phyloP scores from a whole-genome alignment of 2,113 vertebrate genomes.

The Sapayoa aenigma region DNA sequence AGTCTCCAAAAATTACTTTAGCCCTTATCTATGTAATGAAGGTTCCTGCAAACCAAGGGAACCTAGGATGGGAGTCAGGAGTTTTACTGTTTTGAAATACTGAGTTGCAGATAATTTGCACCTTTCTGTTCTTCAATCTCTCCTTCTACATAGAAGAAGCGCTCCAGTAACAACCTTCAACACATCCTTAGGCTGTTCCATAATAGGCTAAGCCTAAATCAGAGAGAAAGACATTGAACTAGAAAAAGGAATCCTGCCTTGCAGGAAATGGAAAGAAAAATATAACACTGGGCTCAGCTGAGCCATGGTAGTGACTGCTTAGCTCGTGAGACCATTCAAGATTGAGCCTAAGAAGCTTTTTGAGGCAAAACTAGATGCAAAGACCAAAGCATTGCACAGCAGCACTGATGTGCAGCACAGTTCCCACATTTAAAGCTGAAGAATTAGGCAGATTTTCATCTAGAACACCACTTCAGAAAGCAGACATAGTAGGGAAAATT shows the following conservation, averaged over 20 bases:
- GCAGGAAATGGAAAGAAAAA: neutral
- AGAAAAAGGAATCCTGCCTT: neutral
- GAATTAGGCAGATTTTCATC: neutral
- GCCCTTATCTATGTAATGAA: neutral
- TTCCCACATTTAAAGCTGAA: neutral
- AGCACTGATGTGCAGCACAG: neutral
- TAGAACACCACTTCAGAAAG: neutral
- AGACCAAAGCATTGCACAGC: neutral
- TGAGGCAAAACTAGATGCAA: neutral
- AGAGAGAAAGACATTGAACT: neutral
- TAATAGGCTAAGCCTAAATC: neutral
- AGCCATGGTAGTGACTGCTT: neutral
- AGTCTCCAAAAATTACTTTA: neutral
- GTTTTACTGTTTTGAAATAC: neutral
- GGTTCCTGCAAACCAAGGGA: neutral
- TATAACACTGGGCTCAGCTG: neutral
- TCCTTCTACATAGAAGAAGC: neutral
- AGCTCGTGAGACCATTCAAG: neutral
- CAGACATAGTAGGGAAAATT: neutral
- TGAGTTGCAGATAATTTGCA: neutral
- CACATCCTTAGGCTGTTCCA: neutral
- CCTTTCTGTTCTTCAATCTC: neutral
- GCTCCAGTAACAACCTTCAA: neutral
- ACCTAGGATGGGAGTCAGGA: neutral
- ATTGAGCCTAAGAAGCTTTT: neutral